Evolutionary conservation across 2,113 vertebrate genomes (phyloP), one percentile per base, ranked within the genome.

Genomic region (Jacana jacana): DNA sequence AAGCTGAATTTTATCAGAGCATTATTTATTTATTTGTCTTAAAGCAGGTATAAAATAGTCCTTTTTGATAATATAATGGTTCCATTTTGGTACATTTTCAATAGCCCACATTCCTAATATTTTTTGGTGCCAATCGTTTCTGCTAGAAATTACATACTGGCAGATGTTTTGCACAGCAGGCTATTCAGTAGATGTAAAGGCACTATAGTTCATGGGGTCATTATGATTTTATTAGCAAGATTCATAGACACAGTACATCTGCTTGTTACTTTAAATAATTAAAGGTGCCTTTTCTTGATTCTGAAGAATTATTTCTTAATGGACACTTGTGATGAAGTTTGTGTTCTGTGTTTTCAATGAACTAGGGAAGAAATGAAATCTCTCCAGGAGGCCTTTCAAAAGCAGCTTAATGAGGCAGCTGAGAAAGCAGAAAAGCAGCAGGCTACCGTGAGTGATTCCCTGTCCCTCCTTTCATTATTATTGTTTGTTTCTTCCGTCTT

Each of bases 281-380:
- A 81, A 93, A 81, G 15, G 58, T 92, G 37, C 17, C 40, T 89
- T n/a, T 85, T 91, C 86, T 79, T 72, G 33, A 95, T 73, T 63
- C 44, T 52, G 63, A 72, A 48, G 37, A 73, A 18, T 39, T 64
- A 11, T 89, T 96, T 96, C 40, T 48, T 91, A 83, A 64, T 51
- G 44, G 44, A 72, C 48, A 60, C 24, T 93, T 46, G 52, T 94
- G 90, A 86, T 93, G 71, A 97, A 86, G 63, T 84, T 93, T 96
- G 40, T 97, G 18, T 97, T 94, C 33, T 97, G 54, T 96, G 49
- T 97, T 94, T 97, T 96, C 91, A 73, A 95, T 91, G 78, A 98
- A 94, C 83, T 83, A 99, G 99, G 98, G 98, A 99, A 97, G 99
- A 99, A 98, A 99, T 99, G 99, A 99, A 99, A 98, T 99, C 99